Evolutionary conservation across 2,797 vertebrate species (phyloP).

Genomic region (Cynopterus sphinx): DNA sequence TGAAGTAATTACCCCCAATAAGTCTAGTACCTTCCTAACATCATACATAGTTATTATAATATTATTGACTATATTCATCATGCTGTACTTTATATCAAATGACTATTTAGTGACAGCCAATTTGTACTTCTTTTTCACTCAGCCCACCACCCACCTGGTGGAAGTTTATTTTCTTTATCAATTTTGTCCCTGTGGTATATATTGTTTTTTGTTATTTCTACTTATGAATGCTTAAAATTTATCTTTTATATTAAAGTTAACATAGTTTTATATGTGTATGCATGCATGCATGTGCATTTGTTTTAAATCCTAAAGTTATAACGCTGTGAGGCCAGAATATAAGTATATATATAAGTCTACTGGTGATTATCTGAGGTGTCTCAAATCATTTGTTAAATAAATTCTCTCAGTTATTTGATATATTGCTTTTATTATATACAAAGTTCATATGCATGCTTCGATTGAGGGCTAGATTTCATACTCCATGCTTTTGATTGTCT

Average conservation of each 20-base stretch:
- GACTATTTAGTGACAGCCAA: too few species aligned
- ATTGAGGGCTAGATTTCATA: neutral
- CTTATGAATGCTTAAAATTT: neutral
- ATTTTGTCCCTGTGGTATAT: neutral
- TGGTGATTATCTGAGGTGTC: neutral
- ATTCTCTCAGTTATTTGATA: neutral
- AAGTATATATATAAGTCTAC: neutral
- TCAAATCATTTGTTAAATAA: neutral
- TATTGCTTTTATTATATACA: neutral
- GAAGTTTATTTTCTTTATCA: neutral
- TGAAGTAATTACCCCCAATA: too few species aligned
- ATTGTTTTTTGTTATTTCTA: neutral
- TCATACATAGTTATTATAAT: too few species aligned
- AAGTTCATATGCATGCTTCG: neutral
- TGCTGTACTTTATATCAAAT: too few species aligned
- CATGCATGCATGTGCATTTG: neutral
- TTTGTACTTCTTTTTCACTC: too few species aligned
- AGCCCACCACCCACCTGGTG: neutral
- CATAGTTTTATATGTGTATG: neutral
- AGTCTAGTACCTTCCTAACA: too few species aligned
- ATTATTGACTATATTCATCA: too few species aligned
- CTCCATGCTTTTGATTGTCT: neutral
- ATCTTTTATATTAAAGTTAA: neutral
- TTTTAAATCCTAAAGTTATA: neutral
- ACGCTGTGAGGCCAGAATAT: neutral